Evolutionary conservation across 2,113 vertebrate species (phyloP).

Genomic region (Holacanthus passer): DNA sequence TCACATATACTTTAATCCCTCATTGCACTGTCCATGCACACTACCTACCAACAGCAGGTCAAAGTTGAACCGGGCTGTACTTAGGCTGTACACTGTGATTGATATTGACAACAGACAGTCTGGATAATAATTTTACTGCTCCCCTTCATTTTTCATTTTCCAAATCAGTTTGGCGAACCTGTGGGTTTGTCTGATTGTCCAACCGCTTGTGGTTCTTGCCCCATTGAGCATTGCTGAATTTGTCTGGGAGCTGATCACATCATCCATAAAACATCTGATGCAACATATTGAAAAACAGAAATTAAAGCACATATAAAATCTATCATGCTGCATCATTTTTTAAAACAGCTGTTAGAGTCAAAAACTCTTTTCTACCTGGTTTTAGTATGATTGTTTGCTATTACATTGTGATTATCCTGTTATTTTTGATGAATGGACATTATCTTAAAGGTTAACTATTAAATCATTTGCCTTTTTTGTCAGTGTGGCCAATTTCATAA

Average conservation of each 20-base stretch:
- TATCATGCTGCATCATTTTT: not conserved
- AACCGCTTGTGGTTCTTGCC: too few species aligned
- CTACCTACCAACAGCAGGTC: too few species aligned
- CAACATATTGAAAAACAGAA: too few species aligned
- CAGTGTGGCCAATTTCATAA: not conserved
- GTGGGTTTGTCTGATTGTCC: not conserved
- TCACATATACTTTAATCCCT: too few species aligned
- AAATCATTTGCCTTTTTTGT: slow-evolving; percentile 18
- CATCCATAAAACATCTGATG: not conserved
- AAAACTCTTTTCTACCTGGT: not conserved
- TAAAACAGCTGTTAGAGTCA: not conserved
- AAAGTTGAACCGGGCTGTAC: too few species aligned
- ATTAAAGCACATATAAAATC: not conserved
- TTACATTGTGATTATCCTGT: slow-evolving; percentile 1
- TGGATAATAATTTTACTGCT: not conserved
- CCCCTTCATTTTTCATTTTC: not conserved
- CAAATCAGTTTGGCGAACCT: not conserved
- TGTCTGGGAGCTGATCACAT: not conserved
- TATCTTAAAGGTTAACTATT: slow-evolving; percentile 28
- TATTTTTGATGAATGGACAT: not conserved
- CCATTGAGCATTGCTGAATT: not conserved
- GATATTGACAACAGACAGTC: not conserved
- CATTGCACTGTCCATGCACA: too few species aligned
- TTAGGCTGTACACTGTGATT: not conserved
- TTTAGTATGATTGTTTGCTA: not conserved